Conservation (phyloP, 2,888 invertebrate species). For the Machimus atricapillus region DNA sequence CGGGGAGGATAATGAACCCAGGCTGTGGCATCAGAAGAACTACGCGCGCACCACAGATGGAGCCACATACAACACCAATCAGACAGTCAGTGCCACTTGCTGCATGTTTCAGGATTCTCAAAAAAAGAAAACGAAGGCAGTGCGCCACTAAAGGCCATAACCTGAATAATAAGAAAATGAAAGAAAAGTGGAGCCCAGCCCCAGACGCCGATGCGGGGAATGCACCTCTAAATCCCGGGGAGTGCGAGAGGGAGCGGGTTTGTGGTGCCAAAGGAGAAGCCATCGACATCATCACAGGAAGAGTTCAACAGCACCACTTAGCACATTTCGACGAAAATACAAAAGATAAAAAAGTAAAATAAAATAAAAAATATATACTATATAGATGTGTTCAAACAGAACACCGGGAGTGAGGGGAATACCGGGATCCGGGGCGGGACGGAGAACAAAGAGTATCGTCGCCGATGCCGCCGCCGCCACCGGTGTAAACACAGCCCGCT, state of each 20-base stretch:
- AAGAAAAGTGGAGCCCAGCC: not conserved
- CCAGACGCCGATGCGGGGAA: not conserved
- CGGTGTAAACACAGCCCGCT: not conserved
- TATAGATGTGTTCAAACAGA: not conserved
- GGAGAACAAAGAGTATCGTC: not conserved
- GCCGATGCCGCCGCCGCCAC: not conserved
- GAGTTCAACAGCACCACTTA: constrained; percentile 29
- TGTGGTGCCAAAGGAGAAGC: not conserved
- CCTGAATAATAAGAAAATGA: constrained; percentile 13
- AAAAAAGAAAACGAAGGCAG: not conserved
- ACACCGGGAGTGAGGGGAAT: not conserved
- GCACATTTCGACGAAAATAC: constrained; percentile 24
- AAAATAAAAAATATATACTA: not conserved
- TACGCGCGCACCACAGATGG: not conserved
- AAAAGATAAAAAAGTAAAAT: not conserved
- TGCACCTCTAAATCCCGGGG: not conserved
- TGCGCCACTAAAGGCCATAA: constrained; percentile 15
- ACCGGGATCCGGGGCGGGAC: not conserved
- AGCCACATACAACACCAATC: not conserved
- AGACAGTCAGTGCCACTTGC: constrained; percentile 34
- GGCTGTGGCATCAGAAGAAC: not conserved
- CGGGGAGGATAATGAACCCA: constrained; percentile 16
- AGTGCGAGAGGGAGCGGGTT: not conserved
- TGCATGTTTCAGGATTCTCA: not conserved
- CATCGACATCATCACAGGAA: not conserved